Evolutionary conservation across 2,888 invertebrate genomes (phyloP), one percentile per base, ranked within the genome.

Genomic region (Epinotia bilunana): DNA sequence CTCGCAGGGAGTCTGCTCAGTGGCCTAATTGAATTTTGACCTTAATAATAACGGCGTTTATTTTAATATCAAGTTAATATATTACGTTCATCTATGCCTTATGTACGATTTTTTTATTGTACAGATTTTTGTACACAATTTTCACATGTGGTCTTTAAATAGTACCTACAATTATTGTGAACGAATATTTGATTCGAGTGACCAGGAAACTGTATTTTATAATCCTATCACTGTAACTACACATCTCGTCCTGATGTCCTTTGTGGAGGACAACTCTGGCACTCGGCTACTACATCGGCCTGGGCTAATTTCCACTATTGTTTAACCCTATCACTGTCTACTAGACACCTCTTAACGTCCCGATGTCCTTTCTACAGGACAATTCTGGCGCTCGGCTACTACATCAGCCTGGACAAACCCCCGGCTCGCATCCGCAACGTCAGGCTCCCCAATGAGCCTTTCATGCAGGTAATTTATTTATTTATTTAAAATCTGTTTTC

Each of bases 211-310:
- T 39, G 97, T 39, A 39, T 9, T 39, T 1, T 6, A 0, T 9
- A 39, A 39, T 9, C 9, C 39, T 28, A 28, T 1, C 33, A 33
- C 39, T 39, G 39, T 39, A 9, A 9, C 0, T 39, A 7, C 39
- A 39, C 39, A 39, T 39, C 39, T 39, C 9, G 7, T 39, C 39
- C 55, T 70, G 67, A 55, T 76, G 49, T 4, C 28, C 70, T 78
- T 55, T 65, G 91, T 91, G 7, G 87, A 97, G 97, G 86, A 99
- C 99, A 0, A 97, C 99, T 76, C 95, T 99, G 77, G 98, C 99
- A 0, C 93, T 99, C 72, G 99, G 99, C 3, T 99, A 99, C 90
- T 99, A 99, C 89, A 99, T 99, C 80, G 98, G 98, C 7, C 95
- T 98, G 95, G 98, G 98, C 87, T 98, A 98, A 85, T 98, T 98